Conservation (phyloP, 2,797 vertebrate genomes). For the Astyanax mexicanus region DNA sequence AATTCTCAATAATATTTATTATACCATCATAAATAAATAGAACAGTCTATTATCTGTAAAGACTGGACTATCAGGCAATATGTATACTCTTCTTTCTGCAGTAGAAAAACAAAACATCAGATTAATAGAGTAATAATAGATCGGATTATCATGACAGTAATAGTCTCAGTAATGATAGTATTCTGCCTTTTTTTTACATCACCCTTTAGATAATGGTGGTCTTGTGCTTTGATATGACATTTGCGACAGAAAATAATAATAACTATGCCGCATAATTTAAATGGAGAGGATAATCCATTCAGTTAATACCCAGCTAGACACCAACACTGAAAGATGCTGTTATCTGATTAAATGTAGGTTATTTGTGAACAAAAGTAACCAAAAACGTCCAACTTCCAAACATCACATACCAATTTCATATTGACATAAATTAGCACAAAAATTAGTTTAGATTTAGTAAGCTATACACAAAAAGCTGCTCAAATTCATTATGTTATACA, state of each 20-base stretch:
- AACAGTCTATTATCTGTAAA: constrained; percentile 75
- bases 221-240: constrained; percentile 85
- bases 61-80: constrained; percentile 77
- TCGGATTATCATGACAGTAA: constrained; percentile 68
- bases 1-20: constrained; percentile 81
- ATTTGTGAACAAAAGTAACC: too few relatives aligned
- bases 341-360: too few relatives aligned
- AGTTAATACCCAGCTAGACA: too few relatives aligned
- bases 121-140: constrained; percentile 62
- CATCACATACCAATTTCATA: too few relatives aligned
- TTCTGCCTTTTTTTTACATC: constrained; percentile 74
- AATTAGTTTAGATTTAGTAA: too few relatives aligned
- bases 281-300: constrained; percentile 60
- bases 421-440: too few relatives aligned
- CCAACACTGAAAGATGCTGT: too few relatives aligned
- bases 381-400: too few relatives aligned
- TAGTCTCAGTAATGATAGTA: constrained; percentile 77
- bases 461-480: too few relatives aligned
- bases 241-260: constrained; percentile 69
- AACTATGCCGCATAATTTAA: constrained; percentile 63
- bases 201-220: constrained; percentile 78
- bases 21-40: constrained; percentile 80
- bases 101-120: constrained; percentile 69
- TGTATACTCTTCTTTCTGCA: constrained; percentile 61
- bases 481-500: too few relatives aligned